Evolutionary conservation across 2,113 vertebrate genomes (phyloP), one percentile per base, ranked within the genome.

Genomic region (Garra rufa): DNA sequence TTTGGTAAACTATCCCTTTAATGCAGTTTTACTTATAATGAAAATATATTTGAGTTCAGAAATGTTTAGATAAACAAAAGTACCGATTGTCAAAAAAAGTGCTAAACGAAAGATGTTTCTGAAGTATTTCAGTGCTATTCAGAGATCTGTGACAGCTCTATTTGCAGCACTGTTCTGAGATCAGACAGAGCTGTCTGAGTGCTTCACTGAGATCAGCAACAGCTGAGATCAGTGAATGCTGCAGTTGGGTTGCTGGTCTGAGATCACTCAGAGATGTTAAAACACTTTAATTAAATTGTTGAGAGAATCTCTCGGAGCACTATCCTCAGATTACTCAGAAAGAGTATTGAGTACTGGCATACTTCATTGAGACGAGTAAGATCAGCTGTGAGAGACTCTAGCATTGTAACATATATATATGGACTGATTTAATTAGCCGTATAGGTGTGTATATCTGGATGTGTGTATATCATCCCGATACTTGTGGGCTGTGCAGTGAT

Each of bases 181-280:
- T 80, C 43, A 80, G 15, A 30, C 15, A 75, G 44, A 46, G n/a
- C 10, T 30, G 63, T 67, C 63, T 67, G 43, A 73, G 41, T 24
- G 41, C 70, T 46, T 30, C 63, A 19, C 28, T 34, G 65, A 69
- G 65, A 38, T 67, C 63, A 67, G 34, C 63, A 38, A 9, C 71
- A 74, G 57, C 59, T 81, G n/a, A 67, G 38, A 67, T 52, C 79
- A 81, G 79, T 70, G 11, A 34, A 55, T 50, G 19, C 57, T 38
- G 17, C 57, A 50, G 28, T n/a, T 19, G 8, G 52, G n/a, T 55
- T 30, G n/a, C 38, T 65, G 77, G 57, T 44, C 41, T 65, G 10
- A 65, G 77, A 28, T 28, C 77, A 80, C 77, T 44, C 52, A 41
- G 24, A 46, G 71, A 50, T 75, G 24, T 10, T 44, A 80, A 9